Evolutionary conservation across 2,888 invertebrate species (phyloP).

Genomic region (Callyntrura sp.): DNA sequence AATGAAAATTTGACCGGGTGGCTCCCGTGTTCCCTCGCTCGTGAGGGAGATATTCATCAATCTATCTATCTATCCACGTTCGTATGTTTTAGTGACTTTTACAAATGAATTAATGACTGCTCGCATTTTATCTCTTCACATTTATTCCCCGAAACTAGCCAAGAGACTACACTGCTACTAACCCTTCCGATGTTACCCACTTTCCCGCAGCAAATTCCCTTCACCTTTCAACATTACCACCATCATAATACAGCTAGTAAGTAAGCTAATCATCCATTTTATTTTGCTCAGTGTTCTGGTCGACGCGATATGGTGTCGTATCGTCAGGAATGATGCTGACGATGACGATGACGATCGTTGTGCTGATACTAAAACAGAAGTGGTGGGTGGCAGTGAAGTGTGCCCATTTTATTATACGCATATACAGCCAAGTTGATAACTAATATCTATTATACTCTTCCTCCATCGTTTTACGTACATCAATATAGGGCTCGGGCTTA

Average conservation of each 20-base stretch:
- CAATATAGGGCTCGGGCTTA: too few relatives aligned
- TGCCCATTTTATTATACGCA: conserved; percentile 29
- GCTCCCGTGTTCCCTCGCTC: too few relatives aligned
- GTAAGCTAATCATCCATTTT: conserved; percentile 52
- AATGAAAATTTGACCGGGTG: too few relatives aligned
- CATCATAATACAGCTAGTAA: background rate
- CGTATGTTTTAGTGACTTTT: background rate
- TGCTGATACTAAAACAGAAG: background rate
- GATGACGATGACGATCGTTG: conserved; percentile 1
- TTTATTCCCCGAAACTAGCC: background rate
- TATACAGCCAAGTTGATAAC: too few relatives aligned
- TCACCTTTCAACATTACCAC: conserved; percentile 9
- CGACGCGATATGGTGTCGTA: background rate
- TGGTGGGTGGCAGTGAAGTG: conserved; percentile 9
- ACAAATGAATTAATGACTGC: background rate
- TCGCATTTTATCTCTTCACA: background rate
- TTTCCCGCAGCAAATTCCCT: conserved; percentile 8
- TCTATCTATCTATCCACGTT: background rate
- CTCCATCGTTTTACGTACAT: too few relatives aligned
- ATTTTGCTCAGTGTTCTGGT: background rate
- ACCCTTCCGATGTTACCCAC: too few relatives aligned
- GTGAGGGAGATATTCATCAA: background rate
- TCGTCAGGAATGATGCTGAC: too few relatives aligned
- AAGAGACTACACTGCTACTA: too few relatives aligned
- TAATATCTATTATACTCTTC: too few relatives aligned